Evolutionary conservation across 2,797 vertebrate genomes (phyloP).

Genomic region (Brachyrhaphis roseni): DNA sequence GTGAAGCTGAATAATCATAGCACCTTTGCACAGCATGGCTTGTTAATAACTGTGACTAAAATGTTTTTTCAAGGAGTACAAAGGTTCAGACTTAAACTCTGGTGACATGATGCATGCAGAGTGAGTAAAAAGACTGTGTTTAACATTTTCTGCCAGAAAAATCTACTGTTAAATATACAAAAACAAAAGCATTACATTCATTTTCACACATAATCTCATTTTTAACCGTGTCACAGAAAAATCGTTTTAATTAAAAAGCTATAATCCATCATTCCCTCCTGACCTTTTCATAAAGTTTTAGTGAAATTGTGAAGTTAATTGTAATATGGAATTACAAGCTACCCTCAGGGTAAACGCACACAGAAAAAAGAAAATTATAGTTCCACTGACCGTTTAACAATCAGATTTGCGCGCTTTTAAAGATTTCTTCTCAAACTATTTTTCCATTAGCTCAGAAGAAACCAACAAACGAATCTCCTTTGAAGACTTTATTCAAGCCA

Average conservation of each 20-base stretch:
- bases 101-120: slow-evolving; percentile 13
- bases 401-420: not conserved
- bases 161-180: slow-evolving; percentile 11
- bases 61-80: slow-evolving; percentile 15
- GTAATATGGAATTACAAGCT: slow-evolving; percentile 54
- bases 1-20: slow-evolving; percentile 33
- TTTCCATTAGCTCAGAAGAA: slow-evolving; percentile 16
- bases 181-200: slow-evolving; percentile 16
- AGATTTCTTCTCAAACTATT: not conserved
- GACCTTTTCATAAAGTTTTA: slow-evolving; percentile 72
- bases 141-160: slow-evolving; percentile 17
- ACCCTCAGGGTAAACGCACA: slow-evolving; percentile 28
- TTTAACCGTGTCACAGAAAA: slow-evolving; percentile 31
- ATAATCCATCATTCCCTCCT: slow-evolving; percentile 69
- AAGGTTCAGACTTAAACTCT: slow-evolving; percentile 19
- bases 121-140: slow-evolving; percentile 34
- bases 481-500: slow-evolving; percentile 9
- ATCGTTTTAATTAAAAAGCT: slow-evolving; percentile 53
- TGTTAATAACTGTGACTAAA: slow-evolving; percentile 14
- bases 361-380: slow-evolving; percentile 15
- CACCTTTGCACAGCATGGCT: slow-evolving; percentile 20
- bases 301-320: slow-evolving; percentile 54
- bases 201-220: slow-evolving; percentile 33
- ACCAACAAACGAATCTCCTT: slow-evolving; percentile 9
- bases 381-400: slow-evolving; percentile 44